These are phyloP conservation scores for Melanotaenia maccullochi DNA, from an alignment of 2,797 vertebrate genomes.

Conservation along the genomic window DNA sequence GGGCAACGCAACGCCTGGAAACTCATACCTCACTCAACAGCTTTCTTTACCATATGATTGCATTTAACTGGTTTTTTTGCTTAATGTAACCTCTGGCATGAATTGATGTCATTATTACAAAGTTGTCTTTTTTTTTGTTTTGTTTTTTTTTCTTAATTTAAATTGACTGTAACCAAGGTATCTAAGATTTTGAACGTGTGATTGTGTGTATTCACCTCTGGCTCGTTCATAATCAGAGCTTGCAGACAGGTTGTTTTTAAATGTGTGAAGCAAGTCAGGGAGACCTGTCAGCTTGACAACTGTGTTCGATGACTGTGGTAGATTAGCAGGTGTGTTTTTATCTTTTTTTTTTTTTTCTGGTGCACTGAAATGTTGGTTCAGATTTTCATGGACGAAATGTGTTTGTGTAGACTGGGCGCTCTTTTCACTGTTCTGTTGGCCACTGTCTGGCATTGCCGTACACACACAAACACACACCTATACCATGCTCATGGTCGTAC, in stretches of 20 bases:
- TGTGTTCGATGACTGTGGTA: conserved; percentile 83
- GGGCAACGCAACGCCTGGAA: conserved; percentile 71
- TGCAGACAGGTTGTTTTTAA: conserved; percentile 57
- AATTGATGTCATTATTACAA: conserved; percentile 36
- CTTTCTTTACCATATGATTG: conserved; percentile 75
- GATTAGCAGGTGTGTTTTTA: conserved; percentile 78
- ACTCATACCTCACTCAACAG: conserved; percentile 85
- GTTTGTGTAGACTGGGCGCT: conserved; percentile 74
- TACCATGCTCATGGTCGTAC: conserved; percentile 31
- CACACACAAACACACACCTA: conserved; percentile 30
- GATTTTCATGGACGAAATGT: conserved; percentile 77
- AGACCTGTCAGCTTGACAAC: conserved; percentile 78
- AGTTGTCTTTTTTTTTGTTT: conserved; percentile 55
- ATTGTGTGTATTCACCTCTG: conserved; percentile 36
- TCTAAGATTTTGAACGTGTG: conserved; percentile 51
- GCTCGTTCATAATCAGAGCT: conserved; percentile 57
- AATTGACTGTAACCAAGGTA: conserved; percentile 65
- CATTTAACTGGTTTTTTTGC: conserved; percentile 76
- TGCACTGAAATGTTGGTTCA: conserved; percentile 84
- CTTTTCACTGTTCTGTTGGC: conserved; percentile 63
- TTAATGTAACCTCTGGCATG: conserved; percentile 70
- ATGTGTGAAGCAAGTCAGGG: conserved; percentile 77
- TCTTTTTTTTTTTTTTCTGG: conserved; percentile 74
- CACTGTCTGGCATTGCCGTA: conserved; percentile 39
- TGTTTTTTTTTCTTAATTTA: conserved; percentile 36